Percentiles rank a stretch among this genome's conserved stretches.
phyloP scores from a whole-genome alignment of 2,797 vertebrate species.

The Sebastiscus albofasciatus region DNA sequence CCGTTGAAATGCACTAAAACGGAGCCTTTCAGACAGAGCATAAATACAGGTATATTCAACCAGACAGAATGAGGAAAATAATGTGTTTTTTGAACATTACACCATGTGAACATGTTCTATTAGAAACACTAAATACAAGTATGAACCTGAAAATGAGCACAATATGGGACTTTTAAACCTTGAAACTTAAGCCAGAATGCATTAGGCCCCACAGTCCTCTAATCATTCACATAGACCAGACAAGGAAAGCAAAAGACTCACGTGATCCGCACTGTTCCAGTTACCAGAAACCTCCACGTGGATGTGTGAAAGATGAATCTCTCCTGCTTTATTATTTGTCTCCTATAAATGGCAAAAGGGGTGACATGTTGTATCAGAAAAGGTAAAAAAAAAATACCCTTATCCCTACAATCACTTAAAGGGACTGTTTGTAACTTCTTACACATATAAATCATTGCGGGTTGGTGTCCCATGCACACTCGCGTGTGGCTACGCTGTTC shows the following conservation, averaged over 20 bases:
- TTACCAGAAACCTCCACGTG: conserved; percentile 81
- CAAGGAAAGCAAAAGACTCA: conserved; percentile 75
- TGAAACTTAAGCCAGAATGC: neutral
- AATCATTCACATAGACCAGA: neutral
- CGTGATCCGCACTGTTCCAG: conserved; percentile 85
- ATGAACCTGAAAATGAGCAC: too few species aligned
- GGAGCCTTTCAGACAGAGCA: too few species aligned
- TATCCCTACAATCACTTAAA: neutral
- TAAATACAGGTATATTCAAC: too few species aligned
- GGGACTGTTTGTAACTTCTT: too few species aligned
- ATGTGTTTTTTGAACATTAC: too few species aligned
- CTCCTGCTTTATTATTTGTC: conserved; percentile 86
- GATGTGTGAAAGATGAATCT: conserved; percentile 78
- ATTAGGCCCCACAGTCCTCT: neutral
- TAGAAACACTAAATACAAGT: too few species aligned
- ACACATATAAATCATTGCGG: too few species aligned
- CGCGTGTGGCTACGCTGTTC: too few species aligned
- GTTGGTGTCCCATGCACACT: too few species aligned
- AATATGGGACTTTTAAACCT: neutral
- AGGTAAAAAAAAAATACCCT: neutral
- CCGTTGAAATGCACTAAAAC: too few species aligned
- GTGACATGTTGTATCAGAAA: neutral
- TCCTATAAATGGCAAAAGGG: conserved; percentile 70
- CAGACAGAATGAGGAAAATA: too few species aligned
- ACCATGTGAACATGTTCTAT: too few species aligned